Conservation (phyloP, 2,888 invertebrate species). For the Ditula angustiorana region DNA sequence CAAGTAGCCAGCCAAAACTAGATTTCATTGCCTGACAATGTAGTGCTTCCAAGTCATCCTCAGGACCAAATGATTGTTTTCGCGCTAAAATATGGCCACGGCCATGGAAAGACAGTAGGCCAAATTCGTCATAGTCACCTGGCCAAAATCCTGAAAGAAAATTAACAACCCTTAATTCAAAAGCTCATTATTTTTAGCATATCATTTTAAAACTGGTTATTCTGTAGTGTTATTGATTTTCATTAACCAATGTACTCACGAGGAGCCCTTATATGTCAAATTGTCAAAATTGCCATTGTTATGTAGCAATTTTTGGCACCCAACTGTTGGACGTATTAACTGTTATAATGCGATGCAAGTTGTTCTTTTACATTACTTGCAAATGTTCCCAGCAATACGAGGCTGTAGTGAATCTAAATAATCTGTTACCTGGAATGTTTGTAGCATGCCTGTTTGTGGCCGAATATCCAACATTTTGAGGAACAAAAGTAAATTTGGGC, state of each 20-base stretch:
- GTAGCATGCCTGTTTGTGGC: constrained; percentile 87
- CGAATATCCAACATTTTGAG: constrained; percentile 86
- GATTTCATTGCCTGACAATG: constrained; percentile 91
- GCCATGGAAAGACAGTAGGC: constrained; percentile 90
- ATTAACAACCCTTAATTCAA: too few species aligned
- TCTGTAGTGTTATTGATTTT: too few species aligned
- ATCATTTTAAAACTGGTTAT: too few species aligned
- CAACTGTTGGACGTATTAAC: too few species aligned
- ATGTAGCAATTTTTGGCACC: too few species aligned
- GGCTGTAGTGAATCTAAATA: neutral
- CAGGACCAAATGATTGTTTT: constrained; percentile 74
- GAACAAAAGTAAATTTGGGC: constrained; percentile 86
- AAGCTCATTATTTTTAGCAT: neutral
- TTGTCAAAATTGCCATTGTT: too few species aligned
- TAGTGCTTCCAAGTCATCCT: constrained; percentile 87
- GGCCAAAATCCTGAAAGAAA: constrained; percentile 92
- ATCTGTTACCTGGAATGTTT: constrained; percentile 89
- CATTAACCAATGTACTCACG: too few species aligned
- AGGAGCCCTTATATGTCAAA: too few species aligned
- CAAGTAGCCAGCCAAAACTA: constrained; percentile 92
- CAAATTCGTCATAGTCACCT: constrained; percentile 91
- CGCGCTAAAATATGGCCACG: constrained; percentile 86
- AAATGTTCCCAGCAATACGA: too few species aligned
- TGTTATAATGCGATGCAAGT: too few species aligned
- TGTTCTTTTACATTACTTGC: too few species aligned